Evolutionary conservation across 2,888 invertebrate genomes (phyloP), one percentile per base, ranked within the genome.

Genomic region (Psylliodes chrysocephalus): DNA sequence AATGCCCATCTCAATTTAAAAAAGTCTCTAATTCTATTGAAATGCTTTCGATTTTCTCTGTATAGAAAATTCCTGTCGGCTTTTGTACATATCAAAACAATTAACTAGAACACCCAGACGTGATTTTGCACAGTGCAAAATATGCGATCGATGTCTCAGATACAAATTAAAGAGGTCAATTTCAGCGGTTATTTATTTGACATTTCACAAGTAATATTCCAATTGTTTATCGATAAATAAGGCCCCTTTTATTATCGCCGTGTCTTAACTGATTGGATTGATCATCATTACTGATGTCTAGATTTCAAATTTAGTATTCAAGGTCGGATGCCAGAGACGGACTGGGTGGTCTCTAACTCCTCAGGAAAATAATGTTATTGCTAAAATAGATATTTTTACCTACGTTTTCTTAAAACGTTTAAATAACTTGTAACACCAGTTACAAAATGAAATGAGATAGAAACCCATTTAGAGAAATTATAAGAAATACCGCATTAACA

Each of bases 141-240:
- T 42, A 42, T 42, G 42, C 42, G 42, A 18, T 42, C 7, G 17
- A 42, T 57, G 63, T 63, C 63, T 63, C 57, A 53, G 25, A 59
- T 33, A 10, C 59, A 12, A 59, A 59, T 63, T 63, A 46, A 56
- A 59, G 15, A 63, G 63, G 63, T 63, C 59, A 63, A 63, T 53
- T 38, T 10, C n/a, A 28, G 35, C 46, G 12, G 42, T 35, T 17
- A 63, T 63, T 47, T 30, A 59, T 59, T 59, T 63, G 63, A 63
- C 63, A 57, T 59, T 35, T 46, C 35, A 18, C 54, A 46, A 38
- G 54, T 49, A 62, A 47, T 53, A 61, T 46, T 44, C 25, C 38
- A 54, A 52, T 55, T 57, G 63, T 35, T 52, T 53, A 47, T 63
- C 47, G 47, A 53, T 57, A 25, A 56, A 54, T 28, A 28, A 49